phyloP scores from a whole-genome alignment of 2,797 vertebrate genomes.

The Neoniphon sammara region DNA sequence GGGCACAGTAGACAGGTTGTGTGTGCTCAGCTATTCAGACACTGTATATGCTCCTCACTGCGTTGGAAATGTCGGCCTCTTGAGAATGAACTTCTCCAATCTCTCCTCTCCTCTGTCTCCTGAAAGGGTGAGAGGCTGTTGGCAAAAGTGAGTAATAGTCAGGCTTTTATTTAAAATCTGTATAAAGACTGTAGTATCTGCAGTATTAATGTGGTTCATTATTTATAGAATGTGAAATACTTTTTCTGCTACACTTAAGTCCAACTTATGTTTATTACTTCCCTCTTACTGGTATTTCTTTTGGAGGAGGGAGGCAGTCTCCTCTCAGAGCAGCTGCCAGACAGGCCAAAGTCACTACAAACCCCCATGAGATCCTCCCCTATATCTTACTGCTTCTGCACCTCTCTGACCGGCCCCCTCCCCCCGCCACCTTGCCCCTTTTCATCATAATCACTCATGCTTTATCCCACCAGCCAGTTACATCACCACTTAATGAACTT shows the following conservation, averaged over 20 bases:
- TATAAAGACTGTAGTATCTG: no score
- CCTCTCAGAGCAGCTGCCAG: constrained; percentile 56
- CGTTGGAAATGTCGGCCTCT: constrained; percentile 21
- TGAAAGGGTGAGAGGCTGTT: constrained; percentile 23
- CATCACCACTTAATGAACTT: constrained; percentile 63
- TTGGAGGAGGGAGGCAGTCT: constrained; percentile 32
- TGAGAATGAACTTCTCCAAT: constrained; percentile 12
- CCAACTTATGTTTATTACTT: constrained; percentile 46
- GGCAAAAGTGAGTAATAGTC: no score
- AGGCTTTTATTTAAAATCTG: not conserved
- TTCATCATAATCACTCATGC: constrained; percentile 29
- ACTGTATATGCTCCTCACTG: not conserved
- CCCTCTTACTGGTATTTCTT: constrained; percentile 51
- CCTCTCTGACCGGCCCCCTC: not conserved
- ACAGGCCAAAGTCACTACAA: constrained; percentile 56
- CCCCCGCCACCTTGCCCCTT: not conserved
- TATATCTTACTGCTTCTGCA: constrained; percentile 43
- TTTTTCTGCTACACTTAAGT: constrained; percentile 15
- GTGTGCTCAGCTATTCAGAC: no score
- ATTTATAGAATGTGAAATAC: not conserved
- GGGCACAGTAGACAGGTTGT: no score
- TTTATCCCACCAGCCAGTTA: constrained; percentile 26
- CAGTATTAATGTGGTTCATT: not conserved
- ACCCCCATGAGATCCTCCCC: constrained; percentile 43
- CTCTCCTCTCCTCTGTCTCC: not conserved